Percentiles rank a stretch among this genome's conserved stretches.
Conservation (phyloP, 2,888 invertebrate species). For the Aphidius colemani region DNA sequence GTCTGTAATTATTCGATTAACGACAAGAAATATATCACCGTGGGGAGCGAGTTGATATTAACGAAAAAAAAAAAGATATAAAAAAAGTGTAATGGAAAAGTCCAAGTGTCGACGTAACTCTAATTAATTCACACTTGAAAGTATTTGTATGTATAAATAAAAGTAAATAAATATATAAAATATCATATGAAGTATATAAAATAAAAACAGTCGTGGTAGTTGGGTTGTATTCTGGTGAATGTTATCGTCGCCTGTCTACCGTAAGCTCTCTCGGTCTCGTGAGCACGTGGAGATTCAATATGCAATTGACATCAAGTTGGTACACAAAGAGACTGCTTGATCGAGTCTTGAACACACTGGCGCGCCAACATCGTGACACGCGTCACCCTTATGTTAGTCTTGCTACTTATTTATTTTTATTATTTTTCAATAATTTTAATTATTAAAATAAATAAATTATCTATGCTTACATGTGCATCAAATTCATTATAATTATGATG, state of each 20-base stretch:
- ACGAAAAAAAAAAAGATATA: no score
- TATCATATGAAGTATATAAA: background rate
- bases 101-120: slow-evolving; percentile 11
- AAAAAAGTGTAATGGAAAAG: background rate
- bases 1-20: no score
- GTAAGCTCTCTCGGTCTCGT: slow-evolving; percentile 33
- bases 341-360: background rate
- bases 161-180: no score
- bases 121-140: slow-evolving; percentile 21
- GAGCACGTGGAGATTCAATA: slow-evolving; percentile 31
- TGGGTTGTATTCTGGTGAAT: slow-evolving; percentile 2
- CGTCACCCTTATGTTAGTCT: slow-evolving; percentile 11
- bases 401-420: no score
- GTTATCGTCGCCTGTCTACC: slow-evolving; percentile 26
- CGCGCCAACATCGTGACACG: slow-evolving; percentile 25
- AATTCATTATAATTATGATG: no score
- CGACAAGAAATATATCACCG: no score
- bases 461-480: no score
- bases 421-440: no score
- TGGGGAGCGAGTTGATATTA: no score
- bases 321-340: slow-evolving; percentile 1
- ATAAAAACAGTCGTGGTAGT: no score
- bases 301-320: slow-evolving; percentile 29
- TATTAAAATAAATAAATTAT: no score
- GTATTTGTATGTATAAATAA: background rate